Conservation (phyloP, 2,888 invertebrate genomes). For the Lepidocyrtinus sp. region DNA sequence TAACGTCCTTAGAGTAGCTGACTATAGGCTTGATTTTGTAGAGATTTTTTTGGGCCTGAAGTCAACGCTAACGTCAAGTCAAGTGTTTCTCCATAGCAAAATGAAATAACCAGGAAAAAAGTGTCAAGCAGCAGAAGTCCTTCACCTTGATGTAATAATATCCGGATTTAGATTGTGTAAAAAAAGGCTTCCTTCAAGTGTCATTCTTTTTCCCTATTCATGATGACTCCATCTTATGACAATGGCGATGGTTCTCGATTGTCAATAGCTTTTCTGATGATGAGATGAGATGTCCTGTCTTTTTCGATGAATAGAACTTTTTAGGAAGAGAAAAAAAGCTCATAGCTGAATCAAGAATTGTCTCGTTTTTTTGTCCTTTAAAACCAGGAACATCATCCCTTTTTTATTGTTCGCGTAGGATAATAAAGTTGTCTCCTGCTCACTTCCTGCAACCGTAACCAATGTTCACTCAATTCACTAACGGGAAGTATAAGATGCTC, state of each 20-base stretch:
- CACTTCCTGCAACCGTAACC: not conserved
- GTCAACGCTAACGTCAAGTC: too few relatives aligned
- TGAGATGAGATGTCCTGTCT: conserved; percentile 22
- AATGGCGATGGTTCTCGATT: conserved; percentile 10
- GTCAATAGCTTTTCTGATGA: conserved; percentile 35
- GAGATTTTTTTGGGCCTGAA: too few relatives aligned
- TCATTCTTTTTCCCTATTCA: not conserved
- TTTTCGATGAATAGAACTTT: not conserved
- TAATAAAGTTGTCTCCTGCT: conserved; percentile 48
- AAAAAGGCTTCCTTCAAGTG: not conserved
- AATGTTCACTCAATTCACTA: too few relatives aligned
- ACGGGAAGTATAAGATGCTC: too few relatives aligned
- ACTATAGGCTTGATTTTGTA: too few relatives aligned
- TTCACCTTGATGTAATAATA: not conserved
- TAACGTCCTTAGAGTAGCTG: too few relatives aligned
- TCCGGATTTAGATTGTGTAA: not conserved
- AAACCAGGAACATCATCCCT: not conserved
- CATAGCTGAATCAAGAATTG: not conserved
- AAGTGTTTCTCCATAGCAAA: too few relatives aligned
- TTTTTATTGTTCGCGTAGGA: conserved; percentile 37
- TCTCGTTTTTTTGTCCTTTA: too few relatives aligned
- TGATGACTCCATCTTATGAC: not conserved
- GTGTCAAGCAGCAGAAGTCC: not conserved
- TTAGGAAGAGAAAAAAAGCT: not conserved
- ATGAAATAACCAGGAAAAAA: not conserved